Percentiles rank a stretch among this genome's conserved stretches.
phyloP scores from a whole-genome alignment of 64 coral and sea anemone genomes.

The Astreopora myriophthalma region DNA sequence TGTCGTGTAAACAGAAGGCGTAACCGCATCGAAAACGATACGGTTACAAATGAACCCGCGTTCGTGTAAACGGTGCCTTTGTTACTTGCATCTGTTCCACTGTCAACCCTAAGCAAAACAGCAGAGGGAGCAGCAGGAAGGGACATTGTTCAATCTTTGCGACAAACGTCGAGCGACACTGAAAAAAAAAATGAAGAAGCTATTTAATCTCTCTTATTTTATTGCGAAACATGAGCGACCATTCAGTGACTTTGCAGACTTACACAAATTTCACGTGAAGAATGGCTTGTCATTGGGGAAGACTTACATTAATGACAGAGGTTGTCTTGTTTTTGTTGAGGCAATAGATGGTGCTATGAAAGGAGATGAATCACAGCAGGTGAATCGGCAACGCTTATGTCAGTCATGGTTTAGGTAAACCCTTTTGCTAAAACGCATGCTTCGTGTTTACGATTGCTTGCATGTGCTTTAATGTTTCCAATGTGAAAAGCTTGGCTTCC shows the following conservation, averaged over 20 bases:
- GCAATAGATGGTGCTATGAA: conserved; percentile 17
- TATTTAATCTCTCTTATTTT: conserved; percentile 49
- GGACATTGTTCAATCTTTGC: background rate
- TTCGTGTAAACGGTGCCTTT: no score
- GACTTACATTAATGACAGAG: conserved; percentile 9
- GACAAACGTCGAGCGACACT: background rate
- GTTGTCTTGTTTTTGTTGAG: conserved; percentile 16
- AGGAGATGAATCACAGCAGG: conserved; percentile 12
- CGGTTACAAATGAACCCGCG: no score
- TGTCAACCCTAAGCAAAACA: background rate
- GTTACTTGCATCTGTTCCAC: background rate
- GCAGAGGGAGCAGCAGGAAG: conserved; percentile 9
- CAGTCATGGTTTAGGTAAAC: no score
- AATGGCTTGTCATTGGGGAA: conserved; percentile 8
- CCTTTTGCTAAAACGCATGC: conserved; percentile 6
- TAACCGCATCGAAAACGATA: no score
- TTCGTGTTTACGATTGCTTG: conserved; percentile 10
- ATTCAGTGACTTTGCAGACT: background rate
- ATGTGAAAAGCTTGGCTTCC: conserved; percentile 13
- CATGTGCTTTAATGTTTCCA: conserved; percentile 4
- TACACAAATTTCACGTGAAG: background rate
- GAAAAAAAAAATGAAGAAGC: conserved; percentile 17
- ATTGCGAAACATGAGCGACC: conserved; percentile 43
- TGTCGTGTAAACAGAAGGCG: no score
- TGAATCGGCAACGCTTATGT: conserved; percentile 3